phyloP scores from a whole-genome alignment of 2,113 vertebrate species.

The Circaetus cinerascens region DNA sequence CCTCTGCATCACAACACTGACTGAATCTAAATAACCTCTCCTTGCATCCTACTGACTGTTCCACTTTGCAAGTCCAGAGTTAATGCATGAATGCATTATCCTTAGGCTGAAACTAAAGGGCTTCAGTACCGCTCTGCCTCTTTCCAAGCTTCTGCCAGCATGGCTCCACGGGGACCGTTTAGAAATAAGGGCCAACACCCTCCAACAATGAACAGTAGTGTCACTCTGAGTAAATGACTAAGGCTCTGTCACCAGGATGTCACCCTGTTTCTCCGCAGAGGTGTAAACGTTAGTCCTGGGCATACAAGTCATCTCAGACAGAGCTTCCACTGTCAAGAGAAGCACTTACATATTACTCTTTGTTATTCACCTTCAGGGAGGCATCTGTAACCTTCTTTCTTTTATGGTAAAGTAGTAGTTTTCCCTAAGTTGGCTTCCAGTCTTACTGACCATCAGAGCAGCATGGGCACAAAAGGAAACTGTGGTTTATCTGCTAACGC shows the following conservation, averaged over 20 bases:
- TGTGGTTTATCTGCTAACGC: neutral
- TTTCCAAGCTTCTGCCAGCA: neutral
- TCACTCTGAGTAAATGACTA: neutral
- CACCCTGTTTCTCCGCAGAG: neutral
- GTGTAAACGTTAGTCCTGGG: neutral
- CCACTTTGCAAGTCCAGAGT: neutral
- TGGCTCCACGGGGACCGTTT: neutral
- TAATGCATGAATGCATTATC: accelerated
- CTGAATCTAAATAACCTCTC: neutral
- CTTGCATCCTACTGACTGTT: neutral
- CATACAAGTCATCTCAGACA: neutral
- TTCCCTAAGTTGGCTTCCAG: neutral
- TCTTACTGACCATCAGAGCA: neutral
- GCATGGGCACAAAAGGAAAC: neutral
- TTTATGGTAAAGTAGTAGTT: neutral
- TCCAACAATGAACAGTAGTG: neutral
- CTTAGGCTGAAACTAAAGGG: neutral
- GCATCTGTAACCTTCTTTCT: neutral
- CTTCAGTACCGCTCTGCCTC: neutral
- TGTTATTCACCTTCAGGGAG: neutral
- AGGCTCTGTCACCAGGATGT: neutral
- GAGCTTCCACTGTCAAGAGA: neutral
- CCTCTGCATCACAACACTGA: neutral
- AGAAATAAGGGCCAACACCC: neutral
- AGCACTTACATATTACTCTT: neutral